Percentiles rank a stretch among this genome's conserved stretches.
Conservation (phyloP, 2,797 vertebrate genomes). For the Hydrocynus forskahlii region DNA sequence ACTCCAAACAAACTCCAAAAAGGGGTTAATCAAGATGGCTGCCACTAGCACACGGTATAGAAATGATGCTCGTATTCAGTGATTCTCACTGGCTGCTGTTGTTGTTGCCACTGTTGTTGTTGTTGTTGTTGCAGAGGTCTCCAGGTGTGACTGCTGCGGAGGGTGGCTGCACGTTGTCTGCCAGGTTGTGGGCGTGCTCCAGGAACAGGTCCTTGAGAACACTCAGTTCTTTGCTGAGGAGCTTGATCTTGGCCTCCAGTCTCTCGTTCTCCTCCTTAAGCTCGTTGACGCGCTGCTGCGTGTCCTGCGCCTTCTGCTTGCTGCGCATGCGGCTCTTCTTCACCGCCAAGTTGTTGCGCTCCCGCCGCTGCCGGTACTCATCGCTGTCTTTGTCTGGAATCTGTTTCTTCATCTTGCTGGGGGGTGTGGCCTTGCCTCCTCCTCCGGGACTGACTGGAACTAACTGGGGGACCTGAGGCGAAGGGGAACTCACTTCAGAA, state of each 20-base stretch:
- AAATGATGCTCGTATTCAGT: slow-evolving; percentile 5
- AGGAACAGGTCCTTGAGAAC: slow-evolving; percentile 98
- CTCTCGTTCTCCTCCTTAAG: slow-evolving; percentile 98
- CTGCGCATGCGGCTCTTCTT: slow-evolving; percentile 98
- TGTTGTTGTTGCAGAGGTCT: slow-evolving; percentile 62
- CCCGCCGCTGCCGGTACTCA: slow-evolving; percentile 91
- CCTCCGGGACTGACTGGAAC: slow-evolving; percentile 80
- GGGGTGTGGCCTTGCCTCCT: slow-evolving; percentile 86
- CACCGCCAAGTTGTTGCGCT: slow-evolving; percentile 97
- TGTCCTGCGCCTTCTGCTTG: slow-evolving; percentile 98
- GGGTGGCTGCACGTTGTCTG: slow-evolving; percentile 89
- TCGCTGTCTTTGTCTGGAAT: slow-evolving; percentile 90
- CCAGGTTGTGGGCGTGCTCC: slow-evolving; percentile 95
- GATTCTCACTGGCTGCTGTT: slow-evolving; percentile 68
- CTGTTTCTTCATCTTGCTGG: slow-evolving; percentile 89
- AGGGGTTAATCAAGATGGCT: slow-evolving; percentile 20
- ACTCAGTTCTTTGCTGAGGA: slow-evolving; percentile 96
- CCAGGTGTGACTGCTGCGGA: slow-evolving; percentile 74
- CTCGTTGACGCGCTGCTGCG: slow-evolving; percentile 94
- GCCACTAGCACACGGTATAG: slow-evolving; percentile 14
- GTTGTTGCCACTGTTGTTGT: slow-evolving; percentile 44
- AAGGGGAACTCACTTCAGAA: neutral
- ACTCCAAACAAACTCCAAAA: neutral
- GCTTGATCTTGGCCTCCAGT: slow-evolving; percentile 96
- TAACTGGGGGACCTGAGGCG: slow-evolving; percentile 83